Conservation (phyloP, 2,113 vertebrate species). For the Egretta garzetta region DNA sequence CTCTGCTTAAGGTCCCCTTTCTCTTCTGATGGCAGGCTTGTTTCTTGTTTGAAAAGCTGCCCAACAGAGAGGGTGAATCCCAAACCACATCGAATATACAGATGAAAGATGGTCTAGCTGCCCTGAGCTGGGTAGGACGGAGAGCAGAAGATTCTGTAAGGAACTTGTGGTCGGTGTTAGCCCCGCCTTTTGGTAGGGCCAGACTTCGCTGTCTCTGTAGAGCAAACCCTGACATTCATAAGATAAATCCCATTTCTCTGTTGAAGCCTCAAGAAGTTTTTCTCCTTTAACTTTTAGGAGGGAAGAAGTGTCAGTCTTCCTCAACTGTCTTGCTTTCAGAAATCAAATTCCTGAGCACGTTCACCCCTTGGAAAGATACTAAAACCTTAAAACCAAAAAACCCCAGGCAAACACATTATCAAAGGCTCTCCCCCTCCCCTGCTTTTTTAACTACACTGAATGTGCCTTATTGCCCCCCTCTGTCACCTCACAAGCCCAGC, state of each 20-base stretch:
- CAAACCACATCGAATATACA: background rate
- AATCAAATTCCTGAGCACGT: background rate
- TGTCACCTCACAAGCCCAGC: background rate
- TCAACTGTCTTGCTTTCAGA: background rate
- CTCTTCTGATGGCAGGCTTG: background rate
- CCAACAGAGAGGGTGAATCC: background rate
- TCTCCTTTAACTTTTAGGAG: background rate
- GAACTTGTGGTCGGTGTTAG: background rate
- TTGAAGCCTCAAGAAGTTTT: background rate
- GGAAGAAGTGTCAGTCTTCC: background rate
- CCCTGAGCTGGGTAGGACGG: background rate
- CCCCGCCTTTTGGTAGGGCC: background rate
- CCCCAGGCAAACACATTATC: accelerated
- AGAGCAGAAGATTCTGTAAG: background rate
- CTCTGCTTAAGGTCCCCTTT: background rate
- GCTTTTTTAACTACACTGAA: background rate
- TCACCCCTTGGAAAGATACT: background rate
- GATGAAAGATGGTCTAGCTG: background rate
- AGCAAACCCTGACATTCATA: background rate
- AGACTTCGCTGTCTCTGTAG: background rate
- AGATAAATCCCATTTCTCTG: background rate
- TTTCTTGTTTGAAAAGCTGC: background rate
- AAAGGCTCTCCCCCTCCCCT: background rate
- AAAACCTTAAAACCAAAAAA: background rate
- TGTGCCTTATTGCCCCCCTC: background rate